Percentiles rank a stretch among this genome's conserved stretches.
Evolutionary conservation across 2,888 invertebrate species (phyloP).

Genomic region (Agapostemon virescens): DNA sequence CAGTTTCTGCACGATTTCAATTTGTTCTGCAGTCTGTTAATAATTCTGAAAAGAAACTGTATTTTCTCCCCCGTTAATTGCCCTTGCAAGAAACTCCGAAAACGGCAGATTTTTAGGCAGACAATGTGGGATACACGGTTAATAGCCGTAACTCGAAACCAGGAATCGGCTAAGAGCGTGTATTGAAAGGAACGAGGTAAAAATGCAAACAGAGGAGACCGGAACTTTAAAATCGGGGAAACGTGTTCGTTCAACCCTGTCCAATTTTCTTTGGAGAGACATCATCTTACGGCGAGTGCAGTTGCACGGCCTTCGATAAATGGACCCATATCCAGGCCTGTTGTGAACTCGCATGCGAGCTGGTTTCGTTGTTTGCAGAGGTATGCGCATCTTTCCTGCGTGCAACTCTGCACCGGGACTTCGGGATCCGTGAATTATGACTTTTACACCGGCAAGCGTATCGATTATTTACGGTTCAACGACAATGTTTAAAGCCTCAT

Average conservation of each 20-base stretch:
- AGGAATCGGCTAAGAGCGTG: slow-evolving; percentile 5
- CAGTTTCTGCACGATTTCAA: too few relatives aligned
- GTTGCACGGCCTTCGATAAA: slow-evolving; percentile 18
- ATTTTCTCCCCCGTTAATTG: not conserved
- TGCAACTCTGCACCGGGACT: slow-evolving; percentile 12
- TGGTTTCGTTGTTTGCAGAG: not conserved
- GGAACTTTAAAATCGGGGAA: slow-evolving; percentile 4
- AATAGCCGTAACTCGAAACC: slow-evolving; percentile 23
- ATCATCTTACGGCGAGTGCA: slow-evolving; percentile 13
- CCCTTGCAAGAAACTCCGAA: not conserved
- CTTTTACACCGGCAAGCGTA: slow-evolving; percentile 49
- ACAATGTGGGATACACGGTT: not conserved
- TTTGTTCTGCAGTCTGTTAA: too few relatives aligned
- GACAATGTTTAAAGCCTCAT: slow-evolving; percentile 38
- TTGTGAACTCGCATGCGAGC: slow-evolving; percentile 14
- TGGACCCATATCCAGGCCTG: slow-evolving; percentile 9
- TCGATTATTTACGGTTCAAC: slow-evolving; percentile 49
- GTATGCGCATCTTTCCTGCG: slow-evolving; percentile 14
- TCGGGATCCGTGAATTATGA: slow-evolving; percentile 56
- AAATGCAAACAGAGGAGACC: slow-evolving; percentile 6
- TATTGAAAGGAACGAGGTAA: not conserved
- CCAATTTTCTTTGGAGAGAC: slow-evolving; percentile 44
- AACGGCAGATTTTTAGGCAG: not conserved
- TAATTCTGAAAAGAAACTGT: too few relatives aligned
- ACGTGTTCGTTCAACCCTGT: slow-evolving; percentile 27